Evolutionary conservation across 2,797 vertebrate genomes (phyloP), one percentile per base, ranked within the genome.

Genomic region (Sebastes minor): DNA sequence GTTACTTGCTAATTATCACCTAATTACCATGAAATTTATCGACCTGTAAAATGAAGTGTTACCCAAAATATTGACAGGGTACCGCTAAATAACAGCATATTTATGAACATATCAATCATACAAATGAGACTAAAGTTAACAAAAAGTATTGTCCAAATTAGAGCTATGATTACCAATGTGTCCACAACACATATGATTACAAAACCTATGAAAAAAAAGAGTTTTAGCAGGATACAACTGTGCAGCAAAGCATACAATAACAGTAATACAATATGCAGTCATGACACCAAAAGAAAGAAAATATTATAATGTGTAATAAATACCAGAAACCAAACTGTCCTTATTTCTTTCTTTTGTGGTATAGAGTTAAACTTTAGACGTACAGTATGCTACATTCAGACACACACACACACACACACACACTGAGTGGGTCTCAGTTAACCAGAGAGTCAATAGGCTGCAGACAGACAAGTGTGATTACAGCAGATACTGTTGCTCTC

Each of bases 391-490:
- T 25, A 32, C 20, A 59, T 20, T 55, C 65, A 38, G 14, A 42
- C 38, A 42, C 72, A 66, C 71, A 67, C 79, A 22, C 73, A 6
- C 61, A 42, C 60, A 55, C 74, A 80, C 77, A 67, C 77, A 71
- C 71, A 63, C 80, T 87, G 16, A 70, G 25, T 59, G 35, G 75
- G 83, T 87, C 86, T 93, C 85, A 90, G 91, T 88, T 94, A 89
- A 88, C 86, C 61, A 76, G 72, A 27, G 71, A 88, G 86, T 90
- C 90, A 91, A 91, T 91, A 89, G 88, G 85, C 88, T 93, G 90
- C 85, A 89, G 92, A 92, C 84, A 94, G 92, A 91, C 90, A 85
- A 84, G 91, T 86, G 91, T 91, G 91, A 94, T 94, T 92, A 91
- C 89, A 91, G 87, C 77, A 92, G 90, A 94, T 93, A 93, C 78